Percentiles rank a stretch among this genome's conserved stretches.
Conservation (phyloP, 2,113 vertebrate genomes). For the Candoia aspera region DNA sequence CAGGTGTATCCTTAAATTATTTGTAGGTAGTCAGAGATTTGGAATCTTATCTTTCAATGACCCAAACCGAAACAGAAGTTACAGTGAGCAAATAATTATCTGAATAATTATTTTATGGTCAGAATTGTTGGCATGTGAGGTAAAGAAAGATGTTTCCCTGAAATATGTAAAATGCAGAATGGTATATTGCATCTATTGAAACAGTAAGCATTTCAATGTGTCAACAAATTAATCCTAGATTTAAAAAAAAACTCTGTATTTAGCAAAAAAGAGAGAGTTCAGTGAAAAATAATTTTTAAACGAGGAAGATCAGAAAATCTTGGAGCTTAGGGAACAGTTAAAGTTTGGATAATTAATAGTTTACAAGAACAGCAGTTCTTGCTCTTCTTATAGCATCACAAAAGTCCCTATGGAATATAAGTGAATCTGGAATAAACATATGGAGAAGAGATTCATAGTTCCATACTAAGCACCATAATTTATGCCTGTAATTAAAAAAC, state of each 20-base stretch:
- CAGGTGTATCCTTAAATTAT: slow-evolving; percentile 51
- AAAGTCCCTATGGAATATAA: neutral
- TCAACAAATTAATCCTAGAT: neutral
- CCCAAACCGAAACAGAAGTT: slow-evolving; percentile 14
- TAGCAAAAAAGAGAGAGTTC: slow-evolving; percentile 53
- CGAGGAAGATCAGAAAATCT: neutral
- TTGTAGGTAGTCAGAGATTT: slow-evolving; percentile 25
- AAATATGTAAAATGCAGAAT: slow-evolving; percentile 24
- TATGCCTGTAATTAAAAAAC: neutral
- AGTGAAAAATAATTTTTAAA: slow-evolving; percentile 25
- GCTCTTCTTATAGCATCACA: neutral
- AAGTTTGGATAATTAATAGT: slow-evolving; percentile 4
- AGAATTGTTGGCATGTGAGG: slow-evolving; percentile 30
- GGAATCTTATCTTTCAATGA: slow-evolving; percentile 34
- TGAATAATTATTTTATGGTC: slow-evolving; percentile 37
- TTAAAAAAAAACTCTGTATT: slow-evolving; percentile 16
- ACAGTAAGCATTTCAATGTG: neutral
- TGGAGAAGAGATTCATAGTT: neutral
- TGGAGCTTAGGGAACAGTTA: neutral
- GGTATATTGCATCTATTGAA: slow-evolving; percentile 22
- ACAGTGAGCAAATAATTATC: slow-evolving; percentile 1
- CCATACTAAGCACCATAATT: neutral
- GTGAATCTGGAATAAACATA: neutral
- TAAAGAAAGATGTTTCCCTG: slow-evolving; percentile 23
- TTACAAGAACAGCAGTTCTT: neutral